phyloP scores from a whole-genome alignment of 64 coral and sea anemone genomes.

The Dendrophyllia cribrosa region DNA sequence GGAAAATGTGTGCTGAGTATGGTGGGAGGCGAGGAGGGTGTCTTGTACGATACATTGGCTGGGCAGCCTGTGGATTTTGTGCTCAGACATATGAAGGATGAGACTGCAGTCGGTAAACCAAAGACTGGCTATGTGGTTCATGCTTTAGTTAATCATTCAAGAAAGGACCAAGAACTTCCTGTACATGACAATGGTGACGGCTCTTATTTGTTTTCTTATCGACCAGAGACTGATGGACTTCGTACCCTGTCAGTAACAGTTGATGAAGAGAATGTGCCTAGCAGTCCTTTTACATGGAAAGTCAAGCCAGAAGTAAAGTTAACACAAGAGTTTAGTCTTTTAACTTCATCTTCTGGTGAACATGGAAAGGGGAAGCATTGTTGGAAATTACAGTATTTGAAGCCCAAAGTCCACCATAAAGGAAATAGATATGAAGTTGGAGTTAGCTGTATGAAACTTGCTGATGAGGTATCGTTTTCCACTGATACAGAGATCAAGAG shows the following conservation, averaged over 20 bases:
- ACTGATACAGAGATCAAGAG: no score
- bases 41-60: slow-evolving; percentile 1
- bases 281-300: slow-evolving; percentile 21
- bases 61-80: background rate
- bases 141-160: background rate
- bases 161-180: background rate
- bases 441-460: no score
- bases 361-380: background rate
- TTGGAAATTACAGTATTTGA: background rate
- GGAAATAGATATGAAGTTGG: no score
- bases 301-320: background rate
- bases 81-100: background rate
- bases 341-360: background rate
- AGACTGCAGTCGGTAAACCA: background rate
- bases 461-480: no score
- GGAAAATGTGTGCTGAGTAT: background rate
- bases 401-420: no score
- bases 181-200: background rate
- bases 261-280: background rate
- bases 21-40: slow-evolving; percentile 12
- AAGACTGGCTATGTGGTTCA: background rate
- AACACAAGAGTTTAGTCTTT: no score
- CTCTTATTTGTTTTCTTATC: background rate
- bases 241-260: background rate
- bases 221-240: background rate